phyloP scores from a whole-genome alignment of 2,113 vertebrate species.

The Mungos mungo region DNA sequence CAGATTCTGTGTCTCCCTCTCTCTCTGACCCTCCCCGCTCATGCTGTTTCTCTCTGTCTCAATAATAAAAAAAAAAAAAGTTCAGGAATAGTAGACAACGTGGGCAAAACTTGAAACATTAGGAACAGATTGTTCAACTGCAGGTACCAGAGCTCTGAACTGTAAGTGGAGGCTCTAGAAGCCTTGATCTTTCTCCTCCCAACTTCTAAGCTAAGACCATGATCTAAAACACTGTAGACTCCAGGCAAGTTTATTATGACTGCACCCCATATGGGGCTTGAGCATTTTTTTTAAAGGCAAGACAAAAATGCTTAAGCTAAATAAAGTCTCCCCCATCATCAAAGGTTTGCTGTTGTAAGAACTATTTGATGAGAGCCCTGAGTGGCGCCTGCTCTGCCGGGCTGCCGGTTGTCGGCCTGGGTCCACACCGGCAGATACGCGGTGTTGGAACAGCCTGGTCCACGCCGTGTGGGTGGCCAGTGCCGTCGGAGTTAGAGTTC shows the following conservation, averaged over 20 bases:
- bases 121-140: not conserved
- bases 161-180: not conserved
- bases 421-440: not conserved
- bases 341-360: not conserved
- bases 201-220: not conserved
- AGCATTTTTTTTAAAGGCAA: not conserved
- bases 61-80: not conserved
- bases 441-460: fast-evolving
- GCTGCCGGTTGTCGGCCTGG: fast-evolving
- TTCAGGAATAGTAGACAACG: too few relatives aligned
- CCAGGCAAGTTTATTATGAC: not conserved
- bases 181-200: not conserved
- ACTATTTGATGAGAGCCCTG: not conserved
- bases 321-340: not conserved
- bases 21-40: too few relatives aligned
- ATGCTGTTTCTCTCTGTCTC: too few relatives aligned
- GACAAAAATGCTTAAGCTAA: not conserved
- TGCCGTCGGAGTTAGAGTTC: fast-evolving
- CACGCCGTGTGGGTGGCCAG: fast-evolving
- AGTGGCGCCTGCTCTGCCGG: not conserved
- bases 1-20: too few relatives aligned
- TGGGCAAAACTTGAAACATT: not conserved
- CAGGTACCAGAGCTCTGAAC: not conserved
- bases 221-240: not conserved
- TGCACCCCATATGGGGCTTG: not conserved